Evolutionary conservation across 1,140 invertebrate species (phyloP).

Genomic region (Bombus consobrinus): DNA sequence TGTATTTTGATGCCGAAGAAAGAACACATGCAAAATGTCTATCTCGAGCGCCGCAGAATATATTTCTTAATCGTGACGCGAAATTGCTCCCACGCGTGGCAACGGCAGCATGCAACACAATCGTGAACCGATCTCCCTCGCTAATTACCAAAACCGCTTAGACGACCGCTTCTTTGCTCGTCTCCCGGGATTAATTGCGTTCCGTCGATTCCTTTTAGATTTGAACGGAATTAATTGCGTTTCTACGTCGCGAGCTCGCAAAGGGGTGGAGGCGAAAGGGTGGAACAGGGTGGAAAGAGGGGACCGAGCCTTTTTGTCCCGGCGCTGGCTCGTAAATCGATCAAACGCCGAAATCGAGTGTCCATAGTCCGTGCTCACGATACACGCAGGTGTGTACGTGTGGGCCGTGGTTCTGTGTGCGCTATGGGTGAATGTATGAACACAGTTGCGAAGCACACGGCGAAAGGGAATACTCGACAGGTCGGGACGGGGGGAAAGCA

Average conservation of each 20-base stretch:
- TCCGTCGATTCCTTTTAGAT: conserved; percentile 60
- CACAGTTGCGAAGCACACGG: neutral
- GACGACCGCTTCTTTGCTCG: conserved; percentile 53
- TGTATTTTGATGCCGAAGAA: neutral
- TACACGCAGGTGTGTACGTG: neutral
- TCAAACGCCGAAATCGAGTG: conserved; percentile 70
- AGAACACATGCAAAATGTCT: neutral
- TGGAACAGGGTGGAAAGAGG: neutral
- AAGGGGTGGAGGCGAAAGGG: neutral
- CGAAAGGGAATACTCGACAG: conserved; percentile 32
- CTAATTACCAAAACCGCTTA: conserved; percentile 65
- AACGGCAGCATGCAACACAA: conserved; percentile 10
- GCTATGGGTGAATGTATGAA: neutral
- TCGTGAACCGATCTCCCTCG: conserved; percentile 46
- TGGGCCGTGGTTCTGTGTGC: neutral
- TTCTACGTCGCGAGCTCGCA: conserved; percentile 54
- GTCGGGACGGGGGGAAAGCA: conserved; percentile 13
- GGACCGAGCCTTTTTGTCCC: conserved; percentile 57
- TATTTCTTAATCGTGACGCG: neutral
- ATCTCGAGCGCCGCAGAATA: neutral
- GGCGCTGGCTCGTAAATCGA: conserved; percentile 70
- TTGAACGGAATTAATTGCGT: conserved; percentile 66
- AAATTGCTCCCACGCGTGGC: neutral
- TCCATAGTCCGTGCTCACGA: conserved; percentile 59
- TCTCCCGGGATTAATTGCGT: conserved; percentile 64